Base-by-base conservation (phyloP, 2,797 vertebrate species). In the Eptatretus atami region DNA sequence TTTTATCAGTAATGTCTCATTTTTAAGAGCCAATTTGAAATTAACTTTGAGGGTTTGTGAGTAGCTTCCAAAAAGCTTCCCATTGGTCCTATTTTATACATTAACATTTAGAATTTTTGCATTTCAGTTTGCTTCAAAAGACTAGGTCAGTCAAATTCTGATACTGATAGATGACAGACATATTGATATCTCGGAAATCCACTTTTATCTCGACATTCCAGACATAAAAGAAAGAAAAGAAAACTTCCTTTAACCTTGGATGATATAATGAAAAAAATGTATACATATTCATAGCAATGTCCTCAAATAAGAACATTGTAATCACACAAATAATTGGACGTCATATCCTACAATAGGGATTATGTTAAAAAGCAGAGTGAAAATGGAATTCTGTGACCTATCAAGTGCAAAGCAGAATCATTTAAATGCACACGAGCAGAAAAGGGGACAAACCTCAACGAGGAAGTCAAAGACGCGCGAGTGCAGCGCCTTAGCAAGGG, bases 401-500 rank as follows among this genome's bases (percentile, higher is more conserved):
- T 44, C 3, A 15, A 53, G 67, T 54, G 6, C 64, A 24, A 9
- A 54, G 65, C 15, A 11, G 11, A 52, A 54, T 54, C 15, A 6
- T 24, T 0, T 11, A 24, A 25, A 53, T 64, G 8, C 44, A 0
- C 60, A 54, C 55, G 57, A 9, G 8, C 53, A 12, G 13, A 15
- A 55, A 54, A 2, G 9, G 15, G 66, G 67, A 71, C 77, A 67
- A 79, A 98, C 92, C 73, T 94, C 90, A 2, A 98, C 92, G 67
- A 98, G 70, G 76, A 74, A 96, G 72, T 90, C 86, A 67, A 98
- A 98, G 52, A 98, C 70, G 1, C 86, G 81, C 11, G 87, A 53
- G 6, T 98, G 90, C 69, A 98, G 78, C 12, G 88, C 87, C 73
- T 98, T 98, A 71, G 88, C 77, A 15, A 98, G 79, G 0, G 92